Conservation (phyloP, 2,888 invertebrate species). For the Sarcophaga rosellei region DNA sequence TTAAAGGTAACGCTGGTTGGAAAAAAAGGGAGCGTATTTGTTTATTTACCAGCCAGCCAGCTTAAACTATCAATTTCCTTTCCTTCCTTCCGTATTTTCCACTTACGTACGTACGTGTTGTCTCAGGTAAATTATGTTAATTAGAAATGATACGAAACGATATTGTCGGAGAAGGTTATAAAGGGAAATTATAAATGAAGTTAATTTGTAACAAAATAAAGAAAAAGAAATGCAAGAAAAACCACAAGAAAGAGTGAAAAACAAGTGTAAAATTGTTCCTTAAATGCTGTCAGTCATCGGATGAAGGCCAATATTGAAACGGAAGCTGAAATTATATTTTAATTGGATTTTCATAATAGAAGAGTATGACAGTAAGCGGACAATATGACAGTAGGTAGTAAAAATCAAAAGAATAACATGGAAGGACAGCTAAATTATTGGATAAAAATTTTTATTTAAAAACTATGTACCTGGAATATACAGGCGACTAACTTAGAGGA, state of each 20-base stretch:
- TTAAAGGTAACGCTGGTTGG: slow-evolving; percentile 9
- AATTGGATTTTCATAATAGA: background rate
- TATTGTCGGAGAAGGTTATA: slow-evolving; percentile 12
- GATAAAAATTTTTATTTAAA: too few relatives aligned
- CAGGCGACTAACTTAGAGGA: too few relatives aligned
- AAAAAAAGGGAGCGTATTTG: slow-evolving; percentile 48
- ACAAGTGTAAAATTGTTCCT: slow-evolving; percentile 37
- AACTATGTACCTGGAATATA: too few relatives aligned
- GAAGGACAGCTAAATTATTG: background rate
- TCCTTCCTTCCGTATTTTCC: slow-evolving; percentile 24
- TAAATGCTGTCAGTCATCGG: slow-evolving; percentile 20
- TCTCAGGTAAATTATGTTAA: background rate
- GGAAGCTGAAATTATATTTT: background rate
- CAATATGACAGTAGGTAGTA: background rate
- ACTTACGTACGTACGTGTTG: background rate
- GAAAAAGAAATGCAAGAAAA: background rate
- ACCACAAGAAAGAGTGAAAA: background rate
- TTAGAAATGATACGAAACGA: background rate
- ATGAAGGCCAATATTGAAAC: background rate
- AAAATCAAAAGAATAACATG: background rate
- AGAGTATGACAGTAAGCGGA: background rate
- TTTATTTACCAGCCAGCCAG: background rate
- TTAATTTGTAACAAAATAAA: background rate
- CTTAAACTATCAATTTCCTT: slow-evolving; percentile 48
- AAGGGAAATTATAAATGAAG: background rate